Evolutionary conservation across 2,113 vertebrate genomes (phyloP).

Genomic region (Romanogobio albipinnatus): DNA sequence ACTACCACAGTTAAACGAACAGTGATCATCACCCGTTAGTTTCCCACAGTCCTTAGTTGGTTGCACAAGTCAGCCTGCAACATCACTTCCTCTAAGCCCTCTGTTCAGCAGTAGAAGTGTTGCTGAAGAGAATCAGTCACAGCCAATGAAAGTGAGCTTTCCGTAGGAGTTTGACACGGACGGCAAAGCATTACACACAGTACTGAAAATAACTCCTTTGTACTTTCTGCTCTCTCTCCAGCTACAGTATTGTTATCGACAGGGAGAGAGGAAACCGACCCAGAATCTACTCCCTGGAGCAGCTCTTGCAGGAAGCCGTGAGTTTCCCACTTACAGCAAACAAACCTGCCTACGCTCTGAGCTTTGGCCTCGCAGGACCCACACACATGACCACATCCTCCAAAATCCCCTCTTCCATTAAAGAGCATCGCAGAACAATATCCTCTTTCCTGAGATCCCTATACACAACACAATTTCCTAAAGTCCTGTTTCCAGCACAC

Average conservation of each 20-base stretch:
- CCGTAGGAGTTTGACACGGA: constrained; percentile 64
- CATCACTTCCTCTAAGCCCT: constrained; percentile 21
- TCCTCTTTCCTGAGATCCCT: constrained; percentile 39
- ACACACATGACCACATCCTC: constrained; percentile 48
- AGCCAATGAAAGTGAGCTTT: constrained; percentile 37
- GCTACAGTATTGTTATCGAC: constrained; percentile 91
- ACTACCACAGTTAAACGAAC: constrained; percentile 7
- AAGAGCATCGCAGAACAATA: constrained; percentile 13
- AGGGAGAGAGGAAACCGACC: constrained; percentile 92
- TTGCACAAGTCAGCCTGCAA: background rate
- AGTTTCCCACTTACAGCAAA: constrained; percentile 68
- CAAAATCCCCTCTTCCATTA: constrained; percentile 41
- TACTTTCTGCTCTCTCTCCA: constrained; percentile 62
- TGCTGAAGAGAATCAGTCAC: constrained; percentile 45
- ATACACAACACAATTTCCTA: constrained; percentile 25
- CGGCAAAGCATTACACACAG: constrained; percentile 60
- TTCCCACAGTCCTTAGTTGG: constrained; percentile 16
- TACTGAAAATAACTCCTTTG: constrained; percentile 67
- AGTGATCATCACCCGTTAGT: constrained; percentile 3
- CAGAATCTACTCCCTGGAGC: constrained; percentile 92
- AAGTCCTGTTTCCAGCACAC: constrained; percentile 20
- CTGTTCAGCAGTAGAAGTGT: constrained; percentile 6
- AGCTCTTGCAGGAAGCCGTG: constrained; percentile 94
- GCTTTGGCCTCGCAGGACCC: constrained; percentile 41
- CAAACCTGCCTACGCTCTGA: constrained; percentile 28